Conservation (phyloP, 2,888 invertebrate species). For the Tanytarsus gracilentus region DNA sequence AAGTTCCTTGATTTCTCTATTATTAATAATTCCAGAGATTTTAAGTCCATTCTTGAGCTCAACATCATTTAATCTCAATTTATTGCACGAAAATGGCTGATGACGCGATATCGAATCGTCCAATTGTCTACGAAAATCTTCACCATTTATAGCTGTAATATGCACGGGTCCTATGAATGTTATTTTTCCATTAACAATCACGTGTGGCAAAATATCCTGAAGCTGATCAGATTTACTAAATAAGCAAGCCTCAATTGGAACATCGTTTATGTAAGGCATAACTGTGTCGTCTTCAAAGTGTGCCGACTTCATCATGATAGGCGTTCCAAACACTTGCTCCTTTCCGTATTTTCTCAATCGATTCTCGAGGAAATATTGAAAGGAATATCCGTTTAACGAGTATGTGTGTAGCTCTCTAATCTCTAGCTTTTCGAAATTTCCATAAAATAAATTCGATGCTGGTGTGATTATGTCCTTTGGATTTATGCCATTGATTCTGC, state of each 20-base stretch:
- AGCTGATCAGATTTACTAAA: constrained; percentile 4
- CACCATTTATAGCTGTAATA: neutral
- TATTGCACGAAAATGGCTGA: neutral
- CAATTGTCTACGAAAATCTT: neutral
- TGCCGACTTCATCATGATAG: neutral
- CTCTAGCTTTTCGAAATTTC: neutral
- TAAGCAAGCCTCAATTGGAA: neutral
- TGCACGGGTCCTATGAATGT: neutral
- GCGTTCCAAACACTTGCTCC: neutral
- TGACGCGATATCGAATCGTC: neutral
- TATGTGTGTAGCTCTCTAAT: neutral
- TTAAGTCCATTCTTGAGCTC: constrained; percentile 9
- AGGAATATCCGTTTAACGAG: neutral
- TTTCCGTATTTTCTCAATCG: constrained; percentile 4
- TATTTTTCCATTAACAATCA: neutral
- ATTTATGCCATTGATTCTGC: neutral
- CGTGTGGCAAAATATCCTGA: constrained; percentile 4
- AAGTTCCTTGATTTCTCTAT: neutral
- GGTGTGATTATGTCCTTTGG: neutral
- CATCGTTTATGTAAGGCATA: constrained; percentile 3
- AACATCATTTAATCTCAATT: neutral
- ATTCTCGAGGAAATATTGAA: neutral
- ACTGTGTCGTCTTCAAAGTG: neutral
- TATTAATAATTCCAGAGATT: neutral
- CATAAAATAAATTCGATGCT: neutral